phyloP scores from a whole-genome alignment of 2,888 invertebrate genomes.

The Philereme vetulata region DNA sequence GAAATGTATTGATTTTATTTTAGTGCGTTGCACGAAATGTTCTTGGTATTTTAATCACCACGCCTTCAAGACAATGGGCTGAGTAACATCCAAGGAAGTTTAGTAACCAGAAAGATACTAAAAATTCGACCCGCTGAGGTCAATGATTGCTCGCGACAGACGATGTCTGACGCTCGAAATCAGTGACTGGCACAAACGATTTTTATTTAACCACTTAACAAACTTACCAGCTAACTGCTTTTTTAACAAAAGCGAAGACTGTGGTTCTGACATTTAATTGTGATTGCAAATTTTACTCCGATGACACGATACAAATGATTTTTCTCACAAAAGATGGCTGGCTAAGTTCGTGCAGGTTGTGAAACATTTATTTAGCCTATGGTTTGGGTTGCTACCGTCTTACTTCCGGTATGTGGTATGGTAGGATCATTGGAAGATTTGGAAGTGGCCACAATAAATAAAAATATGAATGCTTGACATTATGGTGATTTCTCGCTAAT shows the following conservation, averaged over 20 bases:
- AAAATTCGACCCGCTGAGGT: constrained; percentile 81
- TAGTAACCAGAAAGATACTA: constrained; percentile 54
- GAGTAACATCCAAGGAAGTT: constrained; percentile 31
- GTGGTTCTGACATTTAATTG: constrained; percentile 97
- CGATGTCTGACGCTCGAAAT: constrained; percentile 62
- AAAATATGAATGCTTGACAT: constrained; percentile 6
- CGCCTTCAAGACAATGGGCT: constrained; percentile 14
- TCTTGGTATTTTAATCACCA: constrained; percentile 13
- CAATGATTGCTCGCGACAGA: constrained; percentile 74
- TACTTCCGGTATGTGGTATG: constrained; percentile 62
- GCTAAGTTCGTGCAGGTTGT: constrained; percentile 82
- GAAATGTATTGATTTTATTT: constrained; percentile 75
- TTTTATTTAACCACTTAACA: constrained; percentile 42
- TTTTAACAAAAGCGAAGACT: constrained; percentile 96
- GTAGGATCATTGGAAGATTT: background rate
- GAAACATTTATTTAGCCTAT: constrained; percentile 71
- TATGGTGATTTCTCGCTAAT: no score
- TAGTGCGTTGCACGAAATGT: constrained; percentile 34
- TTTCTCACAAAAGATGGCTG: constrained; percentile 89
- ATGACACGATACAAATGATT: constrained; percentile 89
- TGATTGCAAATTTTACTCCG: constrained; percentile 90
- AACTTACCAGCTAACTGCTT: constrained; percentile 97
- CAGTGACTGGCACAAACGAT: constrained; percentile 55
- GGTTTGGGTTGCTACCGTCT: constrained; percentile 79
- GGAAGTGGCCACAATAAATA: constrained; percentile 55